Evolutionary conservation across 2,888 invertebrate species (phyloP), one percentile per base, ranked within the genome.

Genomic region (Troides oblongomaculatus): DNA sequence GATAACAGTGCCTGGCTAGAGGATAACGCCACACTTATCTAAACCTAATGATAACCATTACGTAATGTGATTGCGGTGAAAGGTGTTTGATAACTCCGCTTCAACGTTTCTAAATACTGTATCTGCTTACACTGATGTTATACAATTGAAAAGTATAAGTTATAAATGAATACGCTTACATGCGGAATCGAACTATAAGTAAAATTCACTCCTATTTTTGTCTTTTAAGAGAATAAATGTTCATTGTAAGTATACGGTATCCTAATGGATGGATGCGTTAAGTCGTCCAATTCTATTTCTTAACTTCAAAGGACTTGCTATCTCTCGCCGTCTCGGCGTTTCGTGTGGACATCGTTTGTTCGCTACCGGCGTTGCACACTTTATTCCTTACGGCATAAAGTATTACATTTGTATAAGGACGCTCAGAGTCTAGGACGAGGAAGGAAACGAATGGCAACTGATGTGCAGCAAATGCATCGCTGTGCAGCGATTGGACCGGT

Each of bases 401-500:
- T 57, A 7, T 18, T 12, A 14, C 23, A 39, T 56, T 61, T 17
- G 25, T 58, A 36, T n/a, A 25, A 6, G 12, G 18, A 14, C 6
- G 25, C 18, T 39, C 60, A 7, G 18, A 14, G 21, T n/a, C 66
- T 72, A 73, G 72, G 71, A 60, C 64, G 64, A 59, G 71, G 50
- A 65, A 63, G 61, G 36, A 71, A 66, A 62, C 68, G 63, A 36
- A 68, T 71, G 72, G 72, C 70, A 74, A 68, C 83, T 82, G 82
- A 82, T 77, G 76, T 81, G 81, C 76, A 76, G 64, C 58, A 71
- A 23, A 43, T 39, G 64, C 75, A 79, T 77, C 79, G 12, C 36
- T 84, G 85, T 39, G 39, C 39, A 39, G 39, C 83, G 84, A 82
- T 86, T 90, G 90, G 90, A 87, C 76, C 68, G 66, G 30, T 82